Conservation (phyloP, 1,140 invertebrate species). For the Riptortus pedestris region DNA sequence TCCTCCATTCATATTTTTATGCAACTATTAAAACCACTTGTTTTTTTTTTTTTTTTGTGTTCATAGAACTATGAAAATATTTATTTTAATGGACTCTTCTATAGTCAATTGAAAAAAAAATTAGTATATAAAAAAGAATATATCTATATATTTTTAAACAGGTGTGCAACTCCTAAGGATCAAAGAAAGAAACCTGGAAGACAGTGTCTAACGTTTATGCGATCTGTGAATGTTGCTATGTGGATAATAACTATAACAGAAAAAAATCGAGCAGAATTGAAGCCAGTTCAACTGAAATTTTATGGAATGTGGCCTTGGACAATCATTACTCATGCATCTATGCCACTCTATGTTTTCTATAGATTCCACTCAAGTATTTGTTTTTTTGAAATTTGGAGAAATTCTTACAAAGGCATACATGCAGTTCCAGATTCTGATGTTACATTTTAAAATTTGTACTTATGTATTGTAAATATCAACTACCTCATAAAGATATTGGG, state of each 20-base stretch:
- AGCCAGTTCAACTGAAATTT: constrained; percentile 52
- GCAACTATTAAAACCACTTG: too few relatives aligned
- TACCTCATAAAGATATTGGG: too few relatives aligned
- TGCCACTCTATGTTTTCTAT: constrained; percentile 62
- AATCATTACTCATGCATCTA: constrained; percentile 57
- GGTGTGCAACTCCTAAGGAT: constrained; percentile 27
- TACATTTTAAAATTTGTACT: constrained; percentile 8
- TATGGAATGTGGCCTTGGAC: constrained; percentile 61
- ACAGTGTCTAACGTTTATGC: constrained; percentile 43
- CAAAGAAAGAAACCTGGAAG: constrained; percentile 40
- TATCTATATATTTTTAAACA: too few relatives aligned
- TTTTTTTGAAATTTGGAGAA: constrained; percentile 54
- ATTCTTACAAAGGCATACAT: constrained; percentile 41
- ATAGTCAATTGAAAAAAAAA: too few relatives aligned
- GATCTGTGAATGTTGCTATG: constrained; percentile 46
- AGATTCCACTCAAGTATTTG: constrained; percentile 56
- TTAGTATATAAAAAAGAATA: too few relatives aligned
- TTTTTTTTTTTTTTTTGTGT: too few relatives aligned
- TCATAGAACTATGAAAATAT: too few relatives aligned
- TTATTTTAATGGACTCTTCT: too few relatives aligned
- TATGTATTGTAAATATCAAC: too few relatives aligned
- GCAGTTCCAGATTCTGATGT: background rate
- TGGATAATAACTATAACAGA: constrained; percentile 50
- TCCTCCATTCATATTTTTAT: too few relatives aligned
- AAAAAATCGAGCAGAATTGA: constrained; percentile 50